Percentiles rank a stretch among this genome's conserved stretches.
These are phyloP conservation scores for Ptychochromis oligacanthus DNA, from an alignment of 2,113 vertebrate species.

Conservation along the genomic window DNA sequence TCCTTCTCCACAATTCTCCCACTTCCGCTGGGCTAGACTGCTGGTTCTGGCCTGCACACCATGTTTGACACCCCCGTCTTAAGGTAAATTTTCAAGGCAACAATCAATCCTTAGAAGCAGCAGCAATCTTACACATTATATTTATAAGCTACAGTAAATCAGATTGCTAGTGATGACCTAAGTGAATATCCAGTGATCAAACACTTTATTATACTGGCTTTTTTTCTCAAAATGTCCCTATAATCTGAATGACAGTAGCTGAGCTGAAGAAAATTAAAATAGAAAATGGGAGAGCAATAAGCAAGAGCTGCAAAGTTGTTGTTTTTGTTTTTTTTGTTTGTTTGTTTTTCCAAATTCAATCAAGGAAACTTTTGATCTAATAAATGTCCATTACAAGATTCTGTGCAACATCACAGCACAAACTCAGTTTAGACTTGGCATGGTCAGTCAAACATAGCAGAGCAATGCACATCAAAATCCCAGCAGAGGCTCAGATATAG, in stretches of 20 bases:
- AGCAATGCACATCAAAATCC: slow-evolving; percentile 33
- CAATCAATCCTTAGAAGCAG: background rate
- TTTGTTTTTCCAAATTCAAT: slow-evolving; percentile 6
- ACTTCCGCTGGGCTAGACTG: background rate
- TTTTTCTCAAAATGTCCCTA: slow-evolving; percentile 3
- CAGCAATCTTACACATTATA: background rate
- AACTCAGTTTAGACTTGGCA: slow-evolving; percentile 28
- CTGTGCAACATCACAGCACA: slow-evolving; percentile 34
- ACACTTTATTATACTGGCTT: slow-evolving; percentile 6
- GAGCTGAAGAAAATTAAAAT: slow-evolving; percentile 29
- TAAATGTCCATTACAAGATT: slow-evolving; percentile 44
- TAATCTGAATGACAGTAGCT: background rate
- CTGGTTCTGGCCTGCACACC: background rate
- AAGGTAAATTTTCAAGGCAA: background rate
- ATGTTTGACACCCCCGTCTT: background rate
- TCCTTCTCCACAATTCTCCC: background rate
- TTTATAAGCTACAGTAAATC: background rate
- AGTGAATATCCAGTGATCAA: slow-evolving; percentile 4
- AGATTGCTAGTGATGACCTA: background rate
- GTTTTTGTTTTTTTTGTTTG: background rate
- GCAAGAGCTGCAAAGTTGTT: slow-evolving; percentile 14
- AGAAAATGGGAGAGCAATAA: slow-evolving; percentile 8
- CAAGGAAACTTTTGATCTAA: slow-evolving; percentile 38
- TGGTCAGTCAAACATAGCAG: background rate
- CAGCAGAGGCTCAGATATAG: slow-evolving; percentile 14